Evolutionary conservation across 2,888 invertebrate species (phyloP).

Genomic region (Andrena dorsata): DNA sequence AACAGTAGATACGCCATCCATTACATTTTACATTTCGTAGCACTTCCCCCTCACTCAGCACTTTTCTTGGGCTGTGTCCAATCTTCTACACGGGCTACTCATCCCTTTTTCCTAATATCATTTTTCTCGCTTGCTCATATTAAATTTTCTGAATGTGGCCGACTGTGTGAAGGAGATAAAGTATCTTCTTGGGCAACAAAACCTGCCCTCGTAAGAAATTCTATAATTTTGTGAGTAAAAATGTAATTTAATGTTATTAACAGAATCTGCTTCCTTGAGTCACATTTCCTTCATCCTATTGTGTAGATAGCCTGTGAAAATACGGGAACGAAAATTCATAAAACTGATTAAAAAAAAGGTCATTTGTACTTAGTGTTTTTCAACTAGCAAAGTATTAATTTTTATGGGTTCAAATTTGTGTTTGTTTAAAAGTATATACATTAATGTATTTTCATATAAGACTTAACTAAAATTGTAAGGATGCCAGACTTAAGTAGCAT

Average conservation of each 20-base stretch:
- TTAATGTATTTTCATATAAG: too few relatives aligned
- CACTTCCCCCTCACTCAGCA: conserved; percentile 11
- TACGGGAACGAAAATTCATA: too few relatives aligned
- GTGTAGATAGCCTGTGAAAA: neutral
- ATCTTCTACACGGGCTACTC: conserved; percentile 17
- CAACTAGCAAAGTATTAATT: neutral
- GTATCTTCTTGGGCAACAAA: neutral
- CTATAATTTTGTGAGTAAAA: conserved; percentile 6
- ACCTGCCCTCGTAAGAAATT: conserved; percentile 8
- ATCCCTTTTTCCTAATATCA: conserved; percentile 8
- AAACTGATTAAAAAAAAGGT: too few relatives aligned
- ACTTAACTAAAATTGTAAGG: too few relatives aligned
- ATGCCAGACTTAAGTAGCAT: too few relatives aligned
- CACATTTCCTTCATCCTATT: neutral
- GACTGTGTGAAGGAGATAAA: neutral
- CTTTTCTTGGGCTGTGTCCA: conserved; percentile 28
- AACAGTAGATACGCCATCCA: conserved; percentile 15
- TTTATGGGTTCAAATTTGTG: too few relatives aligned
- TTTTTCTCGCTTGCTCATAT: conserved; percentile 21
- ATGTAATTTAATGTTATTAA: neutral
- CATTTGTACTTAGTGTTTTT: neutral
- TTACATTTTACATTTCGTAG: conserved; percentile 36
- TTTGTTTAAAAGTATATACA: too few relatives aligned
- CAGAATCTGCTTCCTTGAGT: neutral
- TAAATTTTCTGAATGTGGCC: conserved; percentile 17